Conservation (phyloP, 2,888 invertebrate species). For the Onchidella celtica region DNA sequence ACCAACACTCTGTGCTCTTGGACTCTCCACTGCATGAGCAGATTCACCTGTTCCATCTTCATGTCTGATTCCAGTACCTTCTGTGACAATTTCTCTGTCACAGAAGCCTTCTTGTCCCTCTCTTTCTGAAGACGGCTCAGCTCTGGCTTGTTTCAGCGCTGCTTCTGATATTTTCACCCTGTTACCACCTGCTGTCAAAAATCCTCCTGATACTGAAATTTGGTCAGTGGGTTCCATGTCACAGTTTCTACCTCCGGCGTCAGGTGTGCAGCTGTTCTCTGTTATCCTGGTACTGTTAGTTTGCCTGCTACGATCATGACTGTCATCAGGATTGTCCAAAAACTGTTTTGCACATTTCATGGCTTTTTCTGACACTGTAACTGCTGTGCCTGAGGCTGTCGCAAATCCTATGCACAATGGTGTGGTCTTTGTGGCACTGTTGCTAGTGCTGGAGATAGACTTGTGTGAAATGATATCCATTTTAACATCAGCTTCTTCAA, state of each 20-base stretch:
- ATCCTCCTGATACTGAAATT: constrained; percentile 2
- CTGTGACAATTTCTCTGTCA: too few species aligned
- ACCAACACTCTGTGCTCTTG: too few species aligned
- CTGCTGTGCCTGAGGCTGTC: constrained; percentile 38
- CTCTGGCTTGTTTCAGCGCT: constrained; percentile 43
- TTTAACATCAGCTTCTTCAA: too few species aligned
- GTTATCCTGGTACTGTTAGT: too few species aligned
- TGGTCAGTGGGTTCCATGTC: background rate
- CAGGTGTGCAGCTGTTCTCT: background rate
- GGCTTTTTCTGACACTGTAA: constrained; percentile 48
- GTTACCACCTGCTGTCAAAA: constrained; percentile 49
- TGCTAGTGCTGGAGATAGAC: too few species aligned
- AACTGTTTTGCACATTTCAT: constrained; percentile 33
- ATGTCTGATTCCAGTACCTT: too few species aligned
- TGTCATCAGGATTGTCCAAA: background rate
- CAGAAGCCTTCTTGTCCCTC: background rate
- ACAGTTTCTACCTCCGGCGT: background rate
- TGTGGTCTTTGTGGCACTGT: too few species aligned
- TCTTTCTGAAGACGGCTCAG: background rate
- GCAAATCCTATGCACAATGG: constrained; percentile 29
- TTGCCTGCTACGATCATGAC: background rate
- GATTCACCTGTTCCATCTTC: too few species aligned
- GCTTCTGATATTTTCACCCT: constrained; percentile 48
- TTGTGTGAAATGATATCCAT: too few species aligned
- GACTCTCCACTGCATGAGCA: too few species aligned